These are phyloP conservation scores for Ophion ventricosus DNA, from an alignment of 2,888 invertebrate species.

Conservation along the genomic window DNA sequence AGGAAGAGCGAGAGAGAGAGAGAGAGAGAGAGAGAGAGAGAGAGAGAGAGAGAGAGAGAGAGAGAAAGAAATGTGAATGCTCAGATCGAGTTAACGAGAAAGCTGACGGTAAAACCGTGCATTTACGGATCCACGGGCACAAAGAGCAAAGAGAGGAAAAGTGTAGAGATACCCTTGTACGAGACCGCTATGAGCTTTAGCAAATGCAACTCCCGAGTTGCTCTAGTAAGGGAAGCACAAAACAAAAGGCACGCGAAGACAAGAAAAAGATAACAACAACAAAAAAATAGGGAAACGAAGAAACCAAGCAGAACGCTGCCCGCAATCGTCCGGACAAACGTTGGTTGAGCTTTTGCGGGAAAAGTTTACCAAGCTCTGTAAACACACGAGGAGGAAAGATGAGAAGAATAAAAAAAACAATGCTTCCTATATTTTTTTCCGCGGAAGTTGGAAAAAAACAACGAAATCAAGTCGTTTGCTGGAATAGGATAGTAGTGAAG, in stretches of 20 bases:
- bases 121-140: conserved; percentile 37
- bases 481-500: conserved; percentile 41
- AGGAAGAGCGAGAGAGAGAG: too few relatives aligned
- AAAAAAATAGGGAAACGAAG: conserved; percentile 31
- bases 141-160: conserved; percentile 45
- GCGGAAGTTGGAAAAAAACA: conserved; percentile 11
- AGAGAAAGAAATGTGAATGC: conserved; percentile 12
- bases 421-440: conserved; percentile 5
- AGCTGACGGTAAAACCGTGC: conserved; percentile 38
- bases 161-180: conserved; percentile 22
- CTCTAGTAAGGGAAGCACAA: conserved; percentile 27
- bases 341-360: conserved; percentile 41
- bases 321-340: conserved; percentile 59
- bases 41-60: background rate
- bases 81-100: conserved; percentile 26
- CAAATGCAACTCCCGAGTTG: conserved; percentile 48
- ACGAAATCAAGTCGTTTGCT: conserved; percentile 17
- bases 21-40: background rate
- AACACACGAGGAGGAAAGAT: conserved; percentile 18
- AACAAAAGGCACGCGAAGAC: conserved; percentile 14
- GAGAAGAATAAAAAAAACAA: conserved; percentile 33
- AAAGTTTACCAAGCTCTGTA: conserved; percentile 44
- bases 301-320: conserved; percentile 14
- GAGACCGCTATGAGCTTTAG: conserved; percentile 47
- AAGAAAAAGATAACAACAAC: conserved; percentile 39